Conservation (phyloP, 2,888 invertebrate genomes). For the Diogma glabrata region DNA sequence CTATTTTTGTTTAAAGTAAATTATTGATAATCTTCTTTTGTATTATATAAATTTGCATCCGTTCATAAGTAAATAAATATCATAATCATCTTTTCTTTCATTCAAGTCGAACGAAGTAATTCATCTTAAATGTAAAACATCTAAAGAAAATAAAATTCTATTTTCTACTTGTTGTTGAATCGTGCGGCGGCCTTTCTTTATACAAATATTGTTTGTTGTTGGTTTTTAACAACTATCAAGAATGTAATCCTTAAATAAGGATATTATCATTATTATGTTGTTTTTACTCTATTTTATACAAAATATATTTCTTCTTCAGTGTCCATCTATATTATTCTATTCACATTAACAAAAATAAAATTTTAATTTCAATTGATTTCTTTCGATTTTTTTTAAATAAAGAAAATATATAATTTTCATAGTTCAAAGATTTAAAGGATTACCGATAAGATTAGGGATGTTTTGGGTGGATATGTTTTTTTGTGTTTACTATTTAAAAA, state of each 20-base stretch:
- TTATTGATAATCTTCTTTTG: too few species aligned
- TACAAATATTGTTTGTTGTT: neutral
- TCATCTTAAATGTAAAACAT: too few species aligned
- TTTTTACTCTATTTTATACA: neutral
- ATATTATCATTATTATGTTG: constrained; percentile 14
- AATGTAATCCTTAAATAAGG: constrained; percentile 20
- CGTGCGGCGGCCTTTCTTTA: neutral
- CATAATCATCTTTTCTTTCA: too few species aligned
- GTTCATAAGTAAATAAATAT: too few species aligned
- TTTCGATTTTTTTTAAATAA: too few species aligned
- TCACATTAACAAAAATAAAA: too few species aligned
- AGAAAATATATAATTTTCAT: constrained; percentile 8
- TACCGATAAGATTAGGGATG: constrained; percentile 36
- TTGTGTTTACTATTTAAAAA: neutral
- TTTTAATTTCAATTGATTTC: constrained; percentile 9
- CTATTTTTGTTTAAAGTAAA: too few species aligned
- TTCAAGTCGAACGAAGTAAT: too few species aligned
- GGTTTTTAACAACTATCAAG: constrained; percentile 8
- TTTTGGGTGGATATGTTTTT: constrained; percentile 18
- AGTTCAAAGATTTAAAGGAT: constrained; percentile 22
- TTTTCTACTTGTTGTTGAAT: too few species aligned
- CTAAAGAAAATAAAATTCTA: too few species aligned
- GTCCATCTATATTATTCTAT: neutral
- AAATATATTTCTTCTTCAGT: constrained; percentile 1
- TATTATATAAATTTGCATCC: too few species aligned